Evolutionary conservation across 1,140 invertebrate genomes (phyloP).

Genomic region (Heliconius hewitsoni): DNA sequence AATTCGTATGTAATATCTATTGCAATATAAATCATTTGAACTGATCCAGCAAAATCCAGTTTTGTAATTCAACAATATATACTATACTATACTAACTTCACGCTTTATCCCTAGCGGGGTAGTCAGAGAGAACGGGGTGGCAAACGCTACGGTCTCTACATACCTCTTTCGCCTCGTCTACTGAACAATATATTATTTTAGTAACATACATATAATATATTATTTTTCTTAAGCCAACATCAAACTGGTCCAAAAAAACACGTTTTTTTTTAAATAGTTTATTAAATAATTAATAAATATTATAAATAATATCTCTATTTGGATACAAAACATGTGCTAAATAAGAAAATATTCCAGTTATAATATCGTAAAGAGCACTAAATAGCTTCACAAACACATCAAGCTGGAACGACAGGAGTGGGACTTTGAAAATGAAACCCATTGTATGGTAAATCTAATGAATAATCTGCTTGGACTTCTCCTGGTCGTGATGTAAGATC

Average conservation of each 20-base stretch:
- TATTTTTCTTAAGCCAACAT: too few species aligned
- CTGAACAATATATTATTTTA: too few species aligned
- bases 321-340: constrained; percentile 66
- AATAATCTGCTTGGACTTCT: constrained; percentile 76
- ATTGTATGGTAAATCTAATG: constrained; percentile 76
- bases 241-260: not conserved
- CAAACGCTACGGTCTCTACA: too few species aligned
- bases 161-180: too few species aligned
- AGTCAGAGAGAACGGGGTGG: too few species aligned
- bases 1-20: too few species aligned
- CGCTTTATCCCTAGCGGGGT: too few species aligned
- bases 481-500: constrained; percentile 64
- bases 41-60: too few species aligned
- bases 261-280: not conserved
- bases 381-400: constrained; percentile 64
- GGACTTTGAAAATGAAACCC: constrained; percentile 76
- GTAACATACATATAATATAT: too few species aligned
- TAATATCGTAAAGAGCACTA: constrained; percentile 53
- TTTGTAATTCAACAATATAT: too few species aligned
- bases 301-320: constrained; percentile 57
- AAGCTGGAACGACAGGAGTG: constrained; percentile 76
- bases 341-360: constrained; percentile 62
- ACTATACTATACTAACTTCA: too few species aligned
- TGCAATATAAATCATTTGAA: too few species aligned
- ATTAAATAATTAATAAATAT: constrained; percentile 47